phyloP scores from a whole-genome alignment of 1,140 invertebrate genomes.

The Samia ricini region DNA sequence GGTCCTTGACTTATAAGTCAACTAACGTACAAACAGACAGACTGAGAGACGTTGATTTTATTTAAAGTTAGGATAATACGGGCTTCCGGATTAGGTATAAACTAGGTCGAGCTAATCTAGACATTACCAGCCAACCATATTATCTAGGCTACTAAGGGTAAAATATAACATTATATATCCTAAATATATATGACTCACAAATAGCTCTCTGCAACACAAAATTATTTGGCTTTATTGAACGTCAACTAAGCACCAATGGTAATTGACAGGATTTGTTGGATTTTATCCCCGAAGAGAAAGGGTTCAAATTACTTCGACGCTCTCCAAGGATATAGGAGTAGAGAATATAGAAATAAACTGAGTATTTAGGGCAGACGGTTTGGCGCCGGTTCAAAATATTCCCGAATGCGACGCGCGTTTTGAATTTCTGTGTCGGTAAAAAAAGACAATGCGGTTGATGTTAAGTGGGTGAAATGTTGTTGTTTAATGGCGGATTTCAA shows the following conservation, averaged over 20 bases:
- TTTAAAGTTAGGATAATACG: no score
- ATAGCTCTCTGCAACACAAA: neutral
- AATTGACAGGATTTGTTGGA: neutral
- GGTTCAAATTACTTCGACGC: neutral
- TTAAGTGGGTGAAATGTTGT: neutral
- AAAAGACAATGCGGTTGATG: neutral
- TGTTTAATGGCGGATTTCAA: neutral
- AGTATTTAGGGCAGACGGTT: constrained; percentile 41
- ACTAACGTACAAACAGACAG: no score
- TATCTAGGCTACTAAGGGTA: neutral
- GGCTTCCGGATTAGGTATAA: no score
- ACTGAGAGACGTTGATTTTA: no score
- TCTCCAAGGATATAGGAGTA: neutral
- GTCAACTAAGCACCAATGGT: neutral
- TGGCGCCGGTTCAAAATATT: constrained; percentile 36
- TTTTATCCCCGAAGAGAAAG: neutral
- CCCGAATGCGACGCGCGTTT: neutral
- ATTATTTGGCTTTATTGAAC: neutral
- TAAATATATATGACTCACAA: neutral
- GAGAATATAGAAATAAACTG: constrained; percentile 26
- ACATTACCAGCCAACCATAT: neutral
- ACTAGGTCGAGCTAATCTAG: no score
- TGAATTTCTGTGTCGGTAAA: neutral
- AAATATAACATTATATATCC: neutral
- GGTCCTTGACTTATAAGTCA: no score